Evolutionary conservation across 2,888 invertebrate species (phyloP).

Genomic region (Dasysyrphus albostriatus): DNA sequence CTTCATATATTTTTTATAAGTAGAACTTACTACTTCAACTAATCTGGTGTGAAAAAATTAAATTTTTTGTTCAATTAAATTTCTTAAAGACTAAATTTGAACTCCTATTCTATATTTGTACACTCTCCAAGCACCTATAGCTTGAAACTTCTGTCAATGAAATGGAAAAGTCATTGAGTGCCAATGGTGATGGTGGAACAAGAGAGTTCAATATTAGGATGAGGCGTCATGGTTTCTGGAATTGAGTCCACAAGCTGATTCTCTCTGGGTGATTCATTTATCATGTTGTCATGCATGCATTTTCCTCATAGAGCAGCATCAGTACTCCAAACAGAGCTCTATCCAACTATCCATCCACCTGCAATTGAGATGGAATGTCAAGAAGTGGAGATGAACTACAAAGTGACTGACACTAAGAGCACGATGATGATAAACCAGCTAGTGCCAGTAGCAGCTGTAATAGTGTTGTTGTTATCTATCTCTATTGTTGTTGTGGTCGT

Average conservation of each 20-base stretch:
- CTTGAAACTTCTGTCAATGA: constrained; percentile 7
- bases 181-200: neutral
- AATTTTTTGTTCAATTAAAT: neutral
- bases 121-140: neutral
- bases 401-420: constrained; percentile 17
- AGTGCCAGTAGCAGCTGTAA: neutral
- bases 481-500: constrained; percentile 3
- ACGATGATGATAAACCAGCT: constrained; percentile 21
- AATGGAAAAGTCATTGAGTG: constrained; percentile 8
- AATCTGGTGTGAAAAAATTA: no score
- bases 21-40: no score
- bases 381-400: constrained; percentile 24
- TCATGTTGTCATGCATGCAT: constrained; percentile 22
- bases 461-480: neutral
- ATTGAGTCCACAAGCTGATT: constrained; percentile 33
- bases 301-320: neutral
- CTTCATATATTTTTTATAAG: no score
- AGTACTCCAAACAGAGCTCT: neutral
- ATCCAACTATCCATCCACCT: constrained; percentile 29
- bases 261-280: constrained; percentile 26
- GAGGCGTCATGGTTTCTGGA: constrained; percentile 2
- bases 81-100: neutral
- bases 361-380: constrained; percentile 60
- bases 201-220: neutral
- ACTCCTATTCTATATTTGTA: neutral